Conservation (phyloP, 2,888 invertebrate species). For the Noctua janthina region DNA sequence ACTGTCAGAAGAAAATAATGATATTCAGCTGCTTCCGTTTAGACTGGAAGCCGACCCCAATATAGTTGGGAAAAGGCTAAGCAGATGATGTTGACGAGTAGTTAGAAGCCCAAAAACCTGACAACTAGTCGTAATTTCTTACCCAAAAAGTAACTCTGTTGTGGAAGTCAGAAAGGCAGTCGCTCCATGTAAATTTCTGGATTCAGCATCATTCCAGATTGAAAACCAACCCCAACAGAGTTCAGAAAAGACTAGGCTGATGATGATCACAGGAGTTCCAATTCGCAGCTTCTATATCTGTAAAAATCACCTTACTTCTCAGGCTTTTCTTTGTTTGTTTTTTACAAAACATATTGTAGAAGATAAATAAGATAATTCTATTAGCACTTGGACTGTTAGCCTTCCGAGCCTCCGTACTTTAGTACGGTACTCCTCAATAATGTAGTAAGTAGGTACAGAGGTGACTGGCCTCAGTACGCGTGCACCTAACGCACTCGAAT, state of each 20-base stretch:
- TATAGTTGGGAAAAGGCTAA: too few species aligned
- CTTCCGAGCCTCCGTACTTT: background rate
- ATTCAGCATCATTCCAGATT: background rate
- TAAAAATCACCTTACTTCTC: background rate
- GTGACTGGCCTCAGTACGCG: conserved; percentile 43
- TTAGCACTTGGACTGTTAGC: background rate
- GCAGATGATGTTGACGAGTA: background rate
- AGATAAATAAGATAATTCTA: background rate
- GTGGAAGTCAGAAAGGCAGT: background rate
- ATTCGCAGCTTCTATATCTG: background rate
- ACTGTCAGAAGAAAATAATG: background rate
- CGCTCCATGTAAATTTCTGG: background rate
- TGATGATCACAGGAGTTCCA: background rate
- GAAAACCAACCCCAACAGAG: background rate
- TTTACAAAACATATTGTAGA: background rate
- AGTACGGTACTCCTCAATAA: conserved; percentile 15
- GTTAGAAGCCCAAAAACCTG: background rate
- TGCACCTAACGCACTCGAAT: conserved; percentile 47
- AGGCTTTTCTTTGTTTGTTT: background rate
- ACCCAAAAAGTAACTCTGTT: background rate
- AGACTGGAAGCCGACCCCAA: background rate
- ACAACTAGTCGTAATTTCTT: background rate
- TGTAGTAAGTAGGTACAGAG: conserved; percentile 28
- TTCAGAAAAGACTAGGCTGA: background rate
- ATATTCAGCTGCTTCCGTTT: background rate